Evolutionary conservation across 2,888 invertebrate species (phyloP).

Genomic region (Amphipyra tragopoginis): DNA sequence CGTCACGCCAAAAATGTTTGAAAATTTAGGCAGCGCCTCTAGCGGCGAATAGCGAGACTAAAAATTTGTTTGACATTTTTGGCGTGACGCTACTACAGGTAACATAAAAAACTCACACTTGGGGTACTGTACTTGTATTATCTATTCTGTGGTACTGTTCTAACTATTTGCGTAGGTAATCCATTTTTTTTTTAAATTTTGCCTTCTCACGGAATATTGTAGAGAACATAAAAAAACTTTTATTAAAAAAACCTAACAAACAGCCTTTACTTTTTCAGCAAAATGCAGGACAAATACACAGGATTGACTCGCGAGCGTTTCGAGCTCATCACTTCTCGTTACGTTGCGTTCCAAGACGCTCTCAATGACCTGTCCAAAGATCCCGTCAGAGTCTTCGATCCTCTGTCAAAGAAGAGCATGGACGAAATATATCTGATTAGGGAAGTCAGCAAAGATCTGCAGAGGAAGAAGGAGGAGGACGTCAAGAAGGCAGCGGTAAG

Average conservation of each 20-base stretch:
- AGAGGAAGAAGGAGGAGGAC: conserved; percentile 78
- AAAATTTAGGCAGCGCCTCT: too few relatives aligned
- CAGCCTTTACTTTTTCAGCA: conserved; percentile 11
- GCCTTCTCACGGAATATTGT: too few relatives aligned
- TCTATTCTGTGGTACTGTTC: too few relatives aligned
- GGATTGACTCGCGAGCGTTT: conserved; percentile 59
- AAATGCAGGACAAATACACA: conserved; percentile 38
- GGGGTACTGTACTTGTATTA: too few relatives aligned
- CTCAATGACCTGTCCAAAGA: conserved; percentile 43
- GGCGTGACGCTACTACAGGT: too few relatives aligned
- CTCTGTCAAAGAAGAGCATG: conserved; percentile 57
- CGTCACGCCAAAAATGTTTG: too few relatives aligned
- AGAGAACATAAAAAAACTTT: too few relatives aligned
- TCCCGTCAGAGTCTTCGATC: conserved; percentile 68
- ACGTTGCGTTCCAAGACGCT: conserved; percentile 52
- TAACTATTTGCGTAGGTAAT: too few relatives aligned
- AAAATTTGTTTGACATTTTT: too few relatives aligned
- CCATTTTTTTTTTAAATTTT: too few relatives aligned
- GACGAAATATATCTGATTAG: conserved; percentile 73
- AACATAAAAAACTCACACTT: too few relatives aligned
- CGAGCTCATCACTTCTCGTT: conserved; percentile 47
- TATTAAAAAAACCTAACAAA: not conserved
- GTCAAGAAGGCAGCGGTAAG: conserved; percentile 69
- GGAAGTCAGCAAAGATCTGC: conserved; percentile 72
- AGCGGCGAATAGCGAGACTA: too few relatives aligned